These are phyloP conservation scores for Diaperis boleti DNA, from an alignment of 2,888 invertebrate genomes.

Conservation along the genomic window DNA sequence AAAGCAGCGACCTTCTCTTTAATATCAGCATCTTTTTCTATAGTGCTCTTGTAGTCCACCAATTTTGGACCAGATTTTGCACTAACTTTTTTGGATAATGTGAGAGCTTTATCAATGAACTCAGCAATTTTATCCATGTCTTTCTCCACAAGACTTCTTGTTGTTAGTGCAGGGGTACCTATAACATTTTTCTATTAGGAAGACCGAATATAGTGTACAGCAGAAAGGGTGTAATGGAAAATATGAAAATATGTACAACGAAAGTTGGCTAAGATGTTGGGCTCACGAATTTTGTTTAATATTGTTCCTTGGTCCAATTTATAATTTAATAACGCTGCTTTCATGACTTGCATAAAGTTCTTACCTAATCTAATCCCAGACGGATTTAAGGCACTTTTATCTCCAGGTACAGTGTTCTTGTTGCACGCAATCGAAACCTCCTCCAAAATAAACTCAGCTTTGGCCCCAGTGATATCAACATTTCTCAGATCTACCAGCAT, in stretches of 20 bases:
- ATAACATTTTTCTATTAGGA: conserved; percentile 22
- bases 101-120: conserved; percentile 87
- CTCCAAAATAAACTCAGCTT: conserved; percentile 91
- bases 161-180: conserved; percentile 95
- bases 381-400: conserved; percentile 95
- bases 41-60: conserved; percentile 82
- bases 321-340: too few relatives aligned
- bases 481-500: conserved; percentile 87
- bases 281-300: too few relatives aligned
- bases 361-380: conserved; percentile 90
- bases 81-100: conserved; percentile 76
- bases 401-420: conserved; percentile 97
- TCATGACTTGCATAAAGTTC: too few relatives aligned
- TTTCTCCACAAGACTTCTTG: conserved; percentile 87
- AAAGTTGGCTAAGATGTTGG: too few relatives aligned
- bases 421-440: conserved; percentile 94
- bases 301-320: too few relatives aligned
- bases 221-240: too few relatives aligned
- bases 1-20: conserved; percentile 74
- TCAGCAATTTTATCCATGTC: conserved; percentile 89
- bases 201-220: too few relatives aligned
- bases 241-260: too few relatives aligned
- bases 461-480: conserved; percentile 83
- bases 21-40: conserved; percentile 75
- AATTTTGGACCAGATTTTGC: conserved; percentile 80